Base-by-base conservation (phyloP, 2,113 vertebrate species). In the Fregata magnificens region DNA sequence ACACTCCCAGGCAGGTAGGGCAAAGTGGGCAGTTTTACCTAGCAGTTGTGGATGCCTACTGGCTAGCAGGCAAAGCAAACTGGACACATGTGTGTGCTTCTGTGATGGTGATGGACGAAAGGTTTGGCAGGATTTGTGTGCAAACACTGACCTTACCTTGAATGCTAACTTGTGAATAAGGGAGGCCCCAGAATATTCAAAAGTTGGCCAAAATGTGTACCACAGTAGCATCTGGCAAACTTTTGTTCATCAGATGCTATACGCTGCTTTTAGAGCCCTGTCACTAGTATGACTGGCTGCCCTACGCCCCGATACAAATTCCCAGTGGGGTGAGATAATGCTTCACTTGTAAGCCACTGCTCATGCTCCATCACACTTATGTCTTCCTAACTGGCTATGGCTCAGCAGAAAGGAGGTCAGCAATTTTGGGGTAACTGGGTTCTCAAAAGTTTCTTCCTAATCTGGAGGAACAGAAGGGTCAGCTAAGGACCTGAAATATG, bases 271-370 rank as follows among this genome's bases (percentile, higher is more conserved):
- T 53, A 82, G 50, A 93, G 42, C 8, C 49, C 19, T 70, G 28
- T 16, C 36, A 63, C 50, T 36, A 31, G 40, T 40, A 26, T 38
- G 55, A 56, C 31, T 31, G 36, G 49, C 47, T 91, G 47, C 31
- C 45, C 44, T 61, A 11, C 0, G 1, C 45, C 26, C 8, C 0
- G 0, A 38, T 26, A 65, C 0, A 5, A 87, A 62, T 58, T 78
- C 21, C 32, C 25, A 58, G 12, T 5, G 31, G 28, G 25, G 4
- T 74, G 69, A 78, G 59, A 11, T 14, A 66, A 47, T 2, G 5
- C 17, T 65, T 80, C 26, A 28, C 17, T 69, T 38, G 17, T 44
- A 34, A 93, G 58, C 19, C 20, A 72, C 7, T 81, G 40, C 63
- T 87, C 36, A 13, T 13, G 24, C 26, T 26, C 38, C 73, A 42